A percentile compares a stretch with the other conserved stretches of the same genome.
phyloP scores from a whole-genome alignment of 2,113 vertebrate genomes.

The Beaufortia kweichowensis region DNA sequence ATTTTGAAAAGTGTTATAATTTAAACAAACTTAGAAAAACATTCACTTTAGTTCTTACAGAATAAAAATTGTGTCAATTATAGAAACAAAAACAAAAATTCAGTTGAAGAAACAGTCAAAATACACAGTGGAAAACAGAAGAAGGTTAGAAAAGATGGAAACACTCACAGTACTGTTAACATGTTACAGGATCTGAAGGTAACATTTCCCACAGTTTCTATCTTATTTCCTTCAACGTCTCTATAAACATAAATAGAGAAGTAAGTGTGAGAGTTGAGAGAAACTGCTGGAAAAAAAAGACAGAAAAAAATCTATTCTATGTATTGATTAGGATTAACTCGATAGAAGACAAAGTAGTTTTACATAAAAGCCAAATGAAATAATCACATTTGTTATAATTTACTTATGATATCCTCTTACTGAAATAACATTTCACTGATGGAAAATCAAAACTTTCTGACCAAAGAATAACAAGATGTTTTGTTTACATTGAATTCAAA shows the following conservation, averaged over 20 bases:
- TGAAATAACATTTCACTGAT: no score
- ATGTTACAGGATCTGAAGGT: constrained; percentile 87
- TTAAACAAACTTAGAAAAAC: no score
- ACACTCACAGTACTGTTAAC: constrained; percentile 92
- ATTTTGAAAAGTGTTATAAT: no score
- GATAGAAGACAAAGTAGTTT: background rate
- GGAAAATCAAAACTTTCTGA: background rate
- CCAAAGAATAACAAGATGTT: background rate
- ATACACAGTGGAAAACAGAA: background rate
- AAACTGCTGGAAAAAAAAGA: background rate
- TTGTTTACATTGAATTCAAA: constrained; percentile 45
- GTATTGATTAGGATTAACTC: background rate
- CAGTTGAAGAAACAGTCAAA: no score
- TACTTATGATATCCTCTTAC: no score
- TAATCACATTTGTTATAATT: no score
- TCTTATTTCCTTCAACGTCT: constrained; percentile 91
- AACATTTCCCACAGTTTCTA: constrained; percentile 83
- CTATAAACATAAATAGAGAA: constrained; percentile 64
- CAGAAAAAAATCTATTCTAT: background rate
- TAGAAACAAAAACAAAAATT: no score
- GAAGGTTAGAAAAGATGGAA: background rate
- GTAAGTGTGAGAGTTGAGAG: background rate
- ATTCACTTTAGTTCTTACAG: no score
- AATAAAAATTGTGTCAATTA: no score
- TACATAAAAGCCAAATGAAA: background rate